Evolutionary conservation across 2,113 vertebrate genomes (phyloP).

Genomic region (Dasyprocta punctata): DNA sequence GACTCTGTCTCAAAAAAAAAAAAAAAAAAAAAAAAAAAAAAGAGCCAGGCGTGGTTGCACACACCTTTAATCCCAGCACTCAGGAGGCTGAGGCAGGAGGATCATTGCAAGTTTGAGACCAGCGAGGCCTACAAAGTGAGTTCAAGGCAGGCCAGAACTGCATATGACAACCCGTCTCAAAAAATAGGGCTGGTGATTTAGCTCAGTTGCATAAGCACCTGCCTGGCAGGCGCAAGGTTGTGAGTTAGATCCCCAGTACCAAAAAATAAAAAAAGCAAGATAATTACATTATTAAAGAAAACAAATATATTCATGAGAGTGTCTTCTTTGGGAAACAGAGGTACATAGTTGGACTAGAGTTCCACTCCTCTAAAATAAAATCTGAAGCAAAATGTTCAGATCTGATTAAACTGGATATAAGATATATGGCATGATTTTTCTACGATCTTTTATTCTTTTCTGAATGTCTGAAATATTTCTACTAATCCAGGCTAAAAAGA

Average conservation of each 20-base stretch:
- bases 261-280: neutral
- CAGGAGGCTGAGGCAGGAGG: too few relatives aligned
- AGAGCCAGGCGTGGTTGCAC: too few relatives aligned
- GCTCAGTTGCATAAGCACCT: too few relatives aligned
- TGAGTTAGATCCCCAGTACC: too few relatives aligned
- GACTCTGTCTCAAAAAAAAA: neutral
- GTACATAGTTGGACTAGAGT: neutral
- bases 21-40: too few relatives aligned
- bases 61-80: too few relatives aligned
- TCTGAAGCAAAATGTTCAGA: neutral
- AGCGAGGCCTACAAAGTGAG: too few relatives aligned
- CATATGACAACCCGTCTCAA: too few relatives aligned
- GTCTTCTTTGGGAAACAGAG: neutral
- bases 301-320: constrained; percentile 31
- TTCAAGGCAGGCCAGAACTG: too few relatives aligned
- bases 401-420: neutral
- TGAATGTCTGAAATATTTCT: constrained; percentile 59
- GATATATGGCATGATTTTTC: neutral
- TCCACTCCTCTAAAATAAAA: neutral
- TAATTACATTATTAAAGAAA: constrained; percentile 9
- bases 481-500: neutral
- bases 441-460: constrained; percentile 29
- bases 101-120: too few relatives aligned
- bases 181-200: too few relatives aligned
- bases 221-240: too few relatives aligned